phyloP scores from a whole-genome alignment of 1,140 invertebrate genomes.

The Laupala kohalensis region DNA sequence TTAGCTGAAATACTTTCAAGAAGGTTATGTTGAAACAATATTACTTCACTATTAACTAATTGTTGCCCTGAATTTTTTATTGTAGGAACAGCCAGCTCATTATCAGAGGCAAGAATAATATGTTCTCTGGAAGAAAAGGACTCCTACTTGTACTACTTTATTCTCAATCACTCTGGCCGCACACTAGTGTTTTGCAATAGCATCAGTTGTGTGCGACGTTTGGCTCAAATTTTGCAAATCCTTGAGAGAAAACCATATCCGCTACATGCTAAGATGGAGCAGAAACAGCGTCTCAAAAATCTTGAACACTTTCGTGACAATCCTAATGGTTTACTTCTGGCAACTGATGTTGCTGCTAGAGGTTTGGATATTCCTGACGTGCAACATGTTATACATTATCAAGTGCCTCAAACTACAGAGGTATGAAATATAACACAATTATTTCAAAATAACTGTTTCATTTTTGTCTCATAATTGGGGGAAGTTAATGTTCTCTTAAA shows the following conservation, averaged over 20 bases:
- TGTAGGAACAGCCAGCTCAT: constrained; percentile 62
- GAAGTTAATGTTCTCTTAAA: constrained; percentile 12
- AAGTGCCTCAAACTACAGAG: constrained; percentile 89
- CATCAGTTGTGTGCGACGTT: constrained; percentile 78
- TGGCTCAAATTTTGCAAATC: constrained; percentile 68
- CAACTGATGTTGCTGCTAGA: constrained; percentile 94
- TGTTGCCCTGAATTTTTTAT: background rate
- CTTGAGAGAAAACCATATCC: constrained; percentile 68
- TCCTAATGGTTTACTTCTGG: constrained; percentile 66
- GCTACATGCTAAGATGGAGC: constrained; percentile 90
- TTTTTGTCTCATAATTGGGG: constrained; percentile 12
- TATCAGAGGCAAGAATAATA: constrained; percentile 71
- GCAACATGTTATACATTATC: constrained; percentile 94
- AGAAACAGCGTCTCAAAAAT: constrained; percentile 87
- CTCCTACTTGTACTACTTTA: constrained; percentile 85
- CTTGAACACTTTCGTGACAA: constrained; percentile 76
- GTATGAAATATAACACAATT: constrained; percentile 28
- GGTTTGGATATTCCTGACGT: constrained; percentile 92
- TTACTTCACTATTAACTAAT: background rate
- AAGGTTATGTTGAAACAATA: background rate
- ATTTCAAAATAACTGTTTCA: background rate
- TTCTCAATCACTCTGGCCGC: constrained; percentile 68
- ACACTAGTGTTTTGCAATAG: constrained; percentile 97
- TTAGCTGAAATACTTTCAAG: background rate
- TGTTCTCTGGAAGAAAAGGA: constrained; percentile 70